Base-by-base conservation (phyloP, 2,797 vertebrate species). In the Galago senegalensis region DNA sequence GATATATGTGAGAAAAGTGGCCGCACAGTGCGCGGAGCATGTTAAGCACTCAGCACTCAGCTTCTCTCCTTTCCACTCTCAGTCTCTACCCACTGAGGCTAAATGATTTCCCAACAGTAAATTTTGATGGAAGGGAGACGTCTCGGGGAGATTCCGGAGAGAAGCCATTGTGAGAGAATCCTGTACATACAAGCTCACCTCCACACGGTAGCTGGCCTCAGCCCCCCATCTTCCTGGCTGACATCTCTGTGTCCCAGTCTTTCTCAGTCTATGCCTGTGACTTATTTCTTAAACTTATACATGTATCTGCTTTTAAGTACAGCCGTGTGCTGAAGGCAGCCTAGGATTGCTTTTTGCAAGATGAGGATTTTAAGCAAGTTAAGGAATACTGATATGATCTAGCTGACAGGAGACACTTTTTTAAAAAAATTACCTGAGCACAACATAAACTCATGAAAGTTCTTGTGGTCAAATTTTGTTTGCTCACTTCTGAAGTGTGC, bases 381-480 rank as follows among this genome's bases (percentile, higher is more conserved):
- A 31, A 31, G 2, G 72, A 61, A 70, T 40, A 56, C 1, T 29
- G 18, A 56, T 40, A 43, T 43, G 17, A n/a, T 63, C 10, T 93
- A 73, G 31, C 14, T 67, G 34, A 18, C 5, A 67, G 37, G 18
- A 40, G 61, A 91, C n/a, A 43, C 4, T 58, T 49, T 23, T 31
- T 16, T 40, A 40, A 34, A 60, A 43, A 89, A 25, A 31, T 76
- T 10, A 73, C 21, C 9, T 58, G 31, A 87, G 76, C 18, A 91
- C 95, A 87, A 53, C 58, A 75, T 37, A 79, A 94, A 83, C 17
- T 46, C 58, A 67, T 69, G 53, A 70, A 46, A 88, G 29, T 85
- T 84, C 37, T 21, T 14, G 7, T 80, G 53, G 16, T 63, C 31
- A 91, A 56, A 34, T 58, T 86, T 69, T 27, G 18, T n/a, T 8